Base-by-base conservation (phyloP, 2,888 invertebrate species). In the Melanostoma mellinum region DNA sequence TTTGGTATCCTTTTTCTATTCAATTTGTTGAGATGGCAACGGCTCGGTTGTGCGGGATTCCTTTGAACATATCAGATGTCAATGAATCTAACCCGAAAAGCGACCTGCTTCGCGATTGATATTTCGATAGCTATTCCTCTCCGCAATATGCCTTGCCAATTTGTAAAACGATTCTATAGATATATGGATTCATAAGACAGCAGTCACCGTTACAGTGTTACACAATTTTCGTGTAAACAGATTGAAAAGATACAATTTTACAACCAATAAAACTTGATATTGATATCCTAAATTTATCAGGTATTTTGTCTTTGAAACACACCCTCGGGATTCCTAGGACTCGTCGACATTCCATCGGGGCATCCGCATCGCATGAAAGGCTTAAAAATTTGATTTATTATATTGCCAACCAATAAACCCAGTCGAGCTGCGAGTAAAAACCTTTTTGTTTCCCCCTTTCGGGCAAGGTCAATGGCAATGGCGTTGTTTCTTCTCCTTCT, bases 361-460 rank as follows among this genome's bases (percentile, higher is more conserved):
- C 20, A 46, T 46, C 46, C 1, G 20, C 10, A 50, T 63, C 50
- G 48, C 10, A 38, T n/a, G 44, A 63, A 3, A 38, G 38, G 63
- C 50, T 63, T 63, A 38, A 50, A 50, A 63, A 38, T 63, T 63
- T 63, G 63, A 63, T 63, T 63, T 63, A 63, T 63, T 48, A 63
- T 50, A 50, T 63, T 63, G 63, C 63, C 38, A 38, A 63, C 50
- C 50, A 63, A 63, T 63, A 63, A 63, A 63, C 63, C 50, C 50
- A 63, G n/a, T 50, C 63, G 50, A 50, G 63, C 50, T 63, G n/a
- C n/a, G 36, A 50, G 2, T 50, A 50, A 50, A 63, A 50, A 63
- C 50, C 50, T 63, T 48, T 63, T 63, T 63, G 50, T 50, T 48
- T 55, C 2, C 35, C 9, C 20, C 46, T 20, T 33, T 61, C 36